A percentile compares a stretch with the other conserved stretches of the same genome.
Conservation (phyloP, 2,797 vertebrate species). For the Platalea minor region DNA sequence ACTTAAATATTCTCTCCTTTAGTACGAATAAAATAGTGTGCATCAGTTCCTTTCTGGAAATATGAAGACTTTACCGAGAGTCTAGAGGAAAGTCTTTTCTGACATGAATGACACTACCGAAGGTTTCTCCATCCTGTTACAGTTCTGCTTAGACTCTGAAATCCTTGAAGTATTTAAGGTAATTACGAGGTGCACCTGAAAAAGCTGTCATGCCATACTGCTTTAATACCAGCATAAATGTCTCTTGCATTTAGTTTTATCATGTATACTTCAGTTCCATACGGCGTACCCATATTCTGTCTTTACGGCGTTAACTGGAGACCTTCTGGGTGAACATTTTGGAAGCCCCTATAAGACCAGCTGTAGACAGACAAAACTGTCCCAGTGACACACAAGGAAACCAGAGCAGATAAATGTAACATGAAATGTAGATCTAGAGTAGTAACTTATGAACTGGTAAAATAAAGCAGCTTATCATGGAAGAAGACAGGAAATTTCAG, state of each 20-base stretch:
- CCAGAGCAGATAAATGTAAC: background rate
- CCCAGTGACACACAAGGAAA: background rate
- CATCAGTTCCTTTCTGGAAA: background rate
- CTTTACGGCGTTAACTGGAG: rapidly evolving
- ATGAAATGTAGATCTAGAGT: background rate
- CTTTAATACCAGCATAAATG: background rate
- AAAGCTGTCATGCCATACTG: background rate
- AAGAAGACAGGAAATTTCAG: background rate
- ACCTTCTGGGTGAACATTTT: background rate
- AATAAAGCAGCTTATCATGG: background rate
- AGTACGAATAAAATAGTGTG: background rate
- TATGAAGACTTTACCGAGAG: background rate
- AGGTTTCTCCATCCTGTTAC: background rate
- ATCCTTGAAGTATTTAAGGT: background rate
- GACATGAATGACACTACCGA: background rate
- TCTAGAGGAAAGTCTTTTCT: background rate
- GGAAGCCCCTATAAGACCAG: background rate
- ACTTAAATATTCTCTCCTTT: background rate
- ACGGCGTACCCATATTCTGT: background rate
- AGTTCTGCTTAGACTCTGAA: background rate
- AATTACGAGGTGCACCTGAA: background rate
- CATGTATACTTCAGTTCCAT: background rate
- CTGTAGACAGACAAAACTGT: background rate
- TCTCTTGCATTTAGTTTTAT: background rate
- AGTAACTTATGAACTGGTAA: background rate